These are phyloP conservation scores for Nomada lathburiana DNA, from an alignment of 2,888 invertebrate genomes.

Conservation along the genomic window DNA sequence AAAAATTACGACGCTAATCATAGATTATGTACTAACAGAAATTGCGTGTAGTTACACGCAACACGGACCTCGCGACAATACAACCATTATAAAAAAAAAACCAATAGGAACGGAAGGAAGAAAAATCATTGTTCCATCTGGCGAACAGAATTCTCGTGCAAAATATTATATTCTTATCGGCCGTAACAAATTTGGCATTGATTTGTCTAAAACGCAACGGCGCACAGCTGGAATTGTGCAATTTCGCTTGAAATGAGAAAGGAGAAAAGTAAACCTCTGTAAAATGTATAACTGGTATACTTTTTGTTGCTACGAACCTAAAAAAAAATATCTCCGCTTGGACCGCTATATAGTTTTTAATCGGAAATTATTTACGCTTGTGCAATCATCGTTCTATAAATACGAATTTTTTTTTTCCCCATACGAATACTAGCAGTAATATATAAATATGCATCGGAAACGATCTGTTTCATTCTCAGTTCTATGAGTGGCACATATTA, in stretches of 20 bases:
- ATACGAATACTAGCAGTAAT: neutral
- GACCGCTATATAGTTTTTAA: neutral
- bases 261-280: neutral
- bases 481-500: conserved; percentile 39
- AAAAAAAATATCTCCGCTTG: conserved; percentile 1
- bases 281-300: conserved; percentile 10
- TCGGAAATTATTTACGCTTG: neutral
- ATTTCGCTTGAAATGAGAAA: conserved; percentile 6
- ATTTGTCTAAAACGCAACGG: conserved; percentile 18
- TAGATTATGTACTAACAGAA: conserved; percentile 64
- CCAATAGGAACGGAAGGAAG: conserved; percentile 6
- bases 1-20: conserved; percentile 68
- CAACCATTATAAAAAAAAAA: conserved; percentile 50
- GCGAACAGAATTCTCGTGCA: conserved; percentile 29
- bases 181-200: neutral
- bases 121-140: conserved; percentile 31
- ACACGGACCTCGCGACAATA: conserved; percentile 71
- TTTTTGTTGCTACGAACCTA: neutral
- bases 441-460: conserved; percentile 4
- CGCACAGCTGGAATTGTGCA: conserved; percentile 29
- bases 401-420: neutral
- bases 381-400: conserved; percentile 9
- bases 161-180: conserved; percentile 9
- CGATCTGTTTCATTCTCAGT: conserved; percentile 12
- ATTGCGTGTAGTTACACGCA: conserved; percentile 68